phyloP scores from a whole-genome alignment of 2,113 vertebrate genomes.

The Ageneiosus marmoratus region DNA sequence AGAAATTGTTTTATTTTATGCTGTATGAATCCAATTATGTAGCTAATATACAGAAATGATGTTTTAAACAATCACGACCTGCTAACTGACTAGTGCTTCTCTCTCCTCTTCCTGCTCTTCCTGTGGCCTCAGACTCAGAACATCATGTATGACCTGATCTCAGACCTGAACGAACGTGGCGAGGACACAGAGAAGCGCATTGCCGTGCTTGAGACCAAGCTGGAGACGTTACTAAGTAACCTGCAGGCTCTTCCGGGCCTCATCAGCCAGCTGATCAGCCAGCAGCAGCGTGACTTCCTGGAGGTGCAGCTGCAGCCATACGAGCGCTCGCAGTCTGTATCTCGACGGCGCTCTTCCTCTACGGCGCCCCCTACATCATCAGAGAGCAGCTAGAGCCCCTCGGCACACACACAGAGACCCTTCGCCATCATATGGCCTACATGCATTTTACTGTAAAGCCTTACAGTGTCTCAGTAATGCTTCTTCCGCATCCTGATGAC shows the following conservation, averaged over 20 bases:
- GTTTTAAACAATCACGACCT: not conserved
- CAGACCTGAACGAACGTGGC: conserved; percentile 94
- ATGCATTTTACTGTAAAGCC: conserved; percentile 99
- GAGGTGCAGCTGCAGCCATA: conserved; percentile 93
- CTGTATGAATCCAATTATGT: not conserved
- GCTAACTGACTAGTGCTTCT: not conserved
- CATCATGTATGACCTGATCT: conserved; percentile 99
- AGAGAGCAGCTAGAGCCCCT: conserved; percentile 95
- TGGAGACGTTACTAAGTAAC: conserved; percentile 93
- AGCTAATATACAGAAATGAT: not conserved
- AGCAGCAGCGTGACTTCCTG: conserved; percentile 93
- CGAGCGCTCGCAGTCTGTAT: conserved; percentile 89
- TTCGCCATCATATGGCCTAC: conserved; percentile 99
- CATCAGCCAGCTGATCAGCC: conserved; percentile 93
- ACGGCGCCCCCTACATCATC: conserved; percentile 97
- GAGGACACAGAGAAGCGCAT: conserved; percentile 99
- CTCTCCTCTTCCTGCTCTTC: conserved; percentile 41
- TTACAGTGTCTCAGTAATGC: conserved; percentile 93
- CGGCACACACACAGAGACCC: conserved; percentile 85
- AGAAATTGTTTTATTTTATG: not conserved
- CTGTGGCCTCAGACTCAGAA: conserved; percentile 89
- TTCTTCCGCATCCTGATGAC: conserved; percentile 98
- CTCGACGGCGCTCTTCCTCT: conserved; percentile 91
- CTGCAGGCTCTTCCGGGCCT: conserved; percentile 94
- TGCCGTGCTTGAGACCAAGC: conserved; percentile 90